A percentile compares a stretch with the other conserved stretches of the same genome.
Conservation (phyloP, 2,113 vertebrate genomes). For the Pedetes capensis region DNA sequence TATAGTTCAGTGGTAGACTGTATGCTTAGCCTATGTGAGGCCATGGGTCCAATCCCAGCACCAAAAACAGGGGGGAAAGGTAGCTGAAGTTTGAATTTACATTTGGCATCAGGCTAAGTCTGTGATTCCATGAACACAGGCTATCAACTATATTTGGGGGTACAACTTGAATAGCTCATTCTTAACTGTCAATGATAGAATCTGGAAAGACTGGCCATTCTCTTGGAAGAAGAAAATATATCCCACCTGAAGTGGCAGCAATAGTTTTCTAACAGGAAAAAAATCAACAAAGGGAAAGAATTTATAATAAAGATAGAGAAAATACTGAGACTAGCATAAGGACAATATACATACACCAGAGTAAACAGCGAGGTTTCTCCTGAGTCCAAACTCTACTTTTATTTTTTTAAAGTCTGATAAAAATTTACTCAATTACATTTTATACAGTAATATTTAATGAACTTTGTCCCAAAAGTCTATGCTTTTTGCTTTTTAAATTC, state of each 20-base stretch:
- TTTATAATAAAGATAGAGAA: neutral
- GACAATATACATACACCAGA: constrained; percentile 14
- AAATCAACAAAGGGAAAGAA: constrained; percentile 32
- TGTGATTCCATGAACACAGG: neutral
- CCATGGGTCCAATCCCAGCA: neutral
- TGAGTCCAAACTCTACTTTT: constrained; percentile 40
- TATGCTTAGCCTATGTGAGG: neutral
- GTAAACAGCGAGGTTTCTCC: constrained; percentile 38
- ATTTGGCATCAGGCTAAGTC: constrained; percentile 28
- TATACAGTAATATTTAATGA: constrained; percentile 51
- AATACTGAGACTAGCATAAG: constrained; percentile 40
- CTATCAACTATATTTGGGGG: neutral
- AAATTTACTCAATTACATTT: constrained; percentile 60
- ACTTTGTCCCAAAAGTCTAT: constrained; percentile 46
- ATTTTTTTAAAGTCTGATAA: constrained; percentile 69
- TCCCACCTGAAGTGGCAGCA: constrained; percentile 33
- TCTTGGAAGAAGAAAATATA: constrained; percentile 48
- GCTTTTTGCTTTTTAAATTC: constrained; percentile 37
- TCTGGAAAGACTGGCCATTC: neutral
- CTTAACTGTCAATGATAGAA: neutral
- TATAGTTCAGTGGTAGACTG: neutral
- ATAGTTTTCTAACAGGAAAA: constrained; percentile 32
- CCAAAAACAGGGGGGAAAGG: neutral
- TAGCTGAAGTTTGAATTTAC: neutral
- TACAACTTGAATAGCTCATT: neutral